These are phyloP conservation scores for Esperia sulphurella DNA, from an alignment of 2,888 invertebrate species.

Conservation along the genomic window DNA sequence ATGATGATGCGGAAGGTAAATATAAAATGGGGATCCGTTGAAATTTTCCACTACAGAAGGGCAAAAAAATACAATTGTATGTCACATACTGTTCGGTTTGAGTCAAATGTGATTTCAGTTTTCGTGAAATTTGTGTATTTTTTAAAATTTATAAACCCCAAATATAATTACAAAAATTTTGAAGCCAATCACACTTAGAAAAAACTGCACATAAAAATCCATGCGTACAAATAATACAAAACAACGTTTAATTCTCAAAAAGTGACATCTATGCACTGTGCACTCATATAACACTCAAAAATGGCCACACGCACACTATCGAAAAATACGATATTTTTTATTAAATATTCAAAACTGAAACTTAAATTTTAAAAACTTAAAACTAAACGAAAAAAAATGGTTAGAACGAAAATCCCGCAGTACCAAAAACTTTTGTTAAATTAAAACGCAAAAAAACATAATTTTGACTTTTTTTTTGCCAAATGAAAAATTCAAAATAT, in stretches of 20 bases:
- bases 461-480: slow-evolving; percentile 22
- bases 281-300: slow-evolving; percentile 25
- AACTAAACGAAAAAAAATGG: slow-evolving; percentile 8
- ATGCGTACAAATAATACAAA: slow-evolving; percentile 15
- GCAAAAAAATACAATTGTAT: too few species aligned
- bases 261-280: slow-evolving; percentile 26
- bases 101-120: too few species aligned
- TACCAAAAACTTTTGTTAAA: slow-evolving; percentile 19
- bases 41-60: too few species aligned
- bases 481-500: slow-evolving; percentile 31
- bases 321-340: slow-evolving; percentile 12
- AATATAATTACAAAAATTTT: not conserved
- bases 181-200: slow-evolving; percentile 12
- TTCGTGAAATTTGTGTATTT: too few species aligned
- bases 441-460: slow-evolving; percentile 19
- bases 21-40: too few species aligned
- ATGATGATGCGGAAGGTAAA: too few species aligned
- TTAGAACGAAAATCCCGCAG: slow-evolving; percentile 13
- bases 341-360: slow-evolving; percentile 8
- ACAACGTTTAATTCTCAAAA: slow-evolving; percentile 5
- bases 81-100: too few species aligned
- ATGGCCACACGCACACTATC: slow-evolving; percentile 20
- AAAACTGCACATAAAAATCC: slow-evolving; percentile 15
- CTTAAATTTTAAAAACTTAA: slow-evolving; percentile 14
- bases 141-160: too few species aligned